phyloP scores from a whole-genome alignment of 2,113 vertebrate genomes.

The Australoheros scitulus region DNA sequence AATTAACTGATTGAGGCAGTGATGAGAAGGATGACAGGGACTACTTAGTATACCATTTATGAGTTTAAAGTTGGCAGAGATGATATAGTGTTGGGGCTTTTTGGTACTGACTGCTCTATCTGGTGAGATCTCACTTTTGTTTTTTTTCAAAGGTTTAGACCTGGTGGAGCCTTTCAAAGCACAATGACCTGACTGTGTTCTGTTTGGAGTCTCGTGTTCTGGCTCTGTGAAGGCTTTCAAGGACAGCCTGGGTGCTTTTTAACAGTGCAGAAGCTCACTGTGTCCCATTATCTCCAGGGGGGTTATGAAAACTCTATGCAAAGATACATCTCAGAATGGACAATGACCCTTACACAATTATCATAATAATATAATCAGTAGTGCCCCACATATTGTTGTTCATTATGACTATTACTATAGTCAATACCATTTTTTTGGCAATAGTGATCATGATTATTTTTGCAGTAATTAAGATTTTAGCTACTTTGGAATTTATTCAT shows the following conservation, averaged over 20 bases:
- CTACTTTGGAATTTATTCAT: too few relatives aligned
- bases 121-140: neutral
- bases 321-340: too few relatives aligned
- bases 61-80: neutral
- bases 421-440: neutral
- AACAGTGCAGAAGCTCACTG: neutral
- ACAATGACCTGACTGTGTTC: neutral
- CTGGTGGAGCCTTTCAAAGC: neutral
- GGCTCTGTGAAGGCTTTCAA: neutral
- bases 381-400: neutral
- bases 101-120: neutral
- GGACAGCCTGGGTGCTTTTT: neutral
- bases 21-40: neutral
- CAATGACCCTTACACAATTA: too few relatives aligned
- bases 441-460: neutral
- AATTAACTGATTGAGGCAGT: neutral
- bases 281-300: neutral
- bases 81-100: neutral
- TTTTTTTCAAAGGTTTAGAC: neutral
- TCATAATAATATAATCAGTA: neutral
- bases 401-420: neutral
- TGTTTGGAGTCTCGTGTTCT: neutral
- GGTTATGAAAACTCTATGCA: neutral
- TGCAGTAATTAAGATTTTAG: neutral
- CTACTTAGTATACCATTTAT: neutral